Base-by-base conservation (phyloP, 1,140 invertebrate species). In the Stegodyphus mimosarum region DNA sequence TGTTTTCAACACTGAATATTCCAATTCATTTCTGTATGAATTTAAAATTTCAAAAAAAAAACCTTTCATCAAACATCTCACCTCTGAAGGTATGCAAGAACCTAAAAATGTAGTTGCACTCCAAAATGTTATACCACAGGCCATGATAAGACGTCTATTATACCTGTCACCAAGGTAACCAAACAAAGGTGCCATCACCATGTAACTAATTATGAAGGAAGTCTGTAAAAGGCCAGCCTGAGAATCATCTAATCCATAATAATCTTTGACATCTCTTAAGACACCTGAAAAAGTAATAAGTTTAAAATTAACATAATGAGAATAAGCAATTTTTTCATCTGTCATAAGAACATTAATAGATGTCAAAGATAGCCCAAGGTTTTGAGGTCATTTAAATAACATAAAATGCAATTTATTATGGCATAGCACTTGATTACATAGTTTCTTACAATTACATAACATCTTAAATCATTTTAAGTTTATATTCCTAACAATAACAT, bases 111-210 rank as follows among this genome's bases (percentile, higher is more conserved):
- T 99, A 0, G 96, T 97, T 13, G 95, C 88, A 89, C 96, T 95
- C 98, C 98, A 99, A 52, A 99, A 90, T 49, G 94, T 93, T 52
- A 99, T 95, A 6, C 98, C 98, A 81, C 93, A 92, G 0, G 95
- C 94, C 96, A 99, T 99, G 64, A 99, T 95, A 86, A 92, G 91
- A 88, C 93, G 93, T 86, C 99, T 92, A 83, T 95, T 98, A 90
- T 98, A 98, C 63, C 99, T 92, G 92, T 99, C 99, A 0, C 99
- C 99, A 67, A 99, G 90, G 91, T 98, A 99, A 4, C 99, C 98
- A 92, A 99, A 99, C 53, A 99, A 89, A 0, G 98, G 98, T 0
- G 98, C 98, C 90, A 97, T 98, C 49, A 99, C 90, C 98, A 99
- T 99, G 90, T 99, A 99, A 81, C 95, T 96, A 53, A 98, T 90